Percentiles rank a stretch among this genome's conserved stretches.
Evolutionary conservation across 2,113 vertebrate species (phyloP).

Genomic region (Hydropotes inermis): DNA sequence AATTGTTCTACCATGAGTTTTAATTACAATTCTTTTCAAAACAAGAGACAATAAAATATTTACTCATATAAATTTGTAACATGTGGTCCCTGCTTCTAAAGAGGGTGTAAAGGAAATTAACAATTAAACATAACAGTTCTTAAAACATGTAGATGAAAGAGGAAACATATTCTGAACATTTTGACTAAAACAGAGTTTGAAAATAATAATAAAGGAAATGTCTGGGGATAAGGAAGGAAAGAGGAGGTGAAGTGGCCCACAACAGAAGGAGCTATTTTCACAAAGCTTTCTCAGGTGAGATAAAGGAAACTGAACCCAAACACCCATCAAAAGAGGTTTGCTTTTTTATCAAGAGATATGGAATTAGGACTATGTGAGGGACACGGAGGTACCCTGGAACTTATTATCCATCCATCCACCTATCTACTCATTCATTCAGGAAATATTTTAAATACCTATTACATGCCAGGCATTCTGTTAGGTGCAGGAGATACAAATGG

Average conservation of each 20-base stretch:
- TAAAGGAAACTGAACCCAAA: background rate
- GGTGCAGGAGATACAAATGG: background rate
- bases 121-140: background rate
- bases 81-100: constrained; percentile 10
- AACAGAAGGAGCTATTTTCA: background rate
- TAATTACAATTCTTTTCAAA: constrained; percentile 36
- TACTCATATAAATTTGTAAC: constrained; percentile 16
- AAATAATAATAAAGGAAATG: background rate
- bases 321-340: background rate
- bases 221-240: background rate
- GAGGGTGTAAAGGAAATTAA: background rate
- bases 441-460: background rate
- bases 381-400: background rate
- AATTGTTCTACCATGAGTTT: constrained; percentile 40
- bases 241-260: background rate
- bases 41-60: background rate
- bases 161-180: background rate
- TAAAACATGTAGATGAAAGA: background rate
- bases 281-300: background rate
- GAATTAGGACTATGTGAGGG: background rate
- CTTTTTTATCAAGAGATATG: background rate
- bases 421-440: background rate
- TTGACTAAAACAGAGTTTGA: background rate
- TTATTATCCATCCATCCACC: background rate
- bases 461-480: background rate